Conservation (phyloP, 2,113 vertebrate genomes). For the Entelurus aequoreus region DNA sequence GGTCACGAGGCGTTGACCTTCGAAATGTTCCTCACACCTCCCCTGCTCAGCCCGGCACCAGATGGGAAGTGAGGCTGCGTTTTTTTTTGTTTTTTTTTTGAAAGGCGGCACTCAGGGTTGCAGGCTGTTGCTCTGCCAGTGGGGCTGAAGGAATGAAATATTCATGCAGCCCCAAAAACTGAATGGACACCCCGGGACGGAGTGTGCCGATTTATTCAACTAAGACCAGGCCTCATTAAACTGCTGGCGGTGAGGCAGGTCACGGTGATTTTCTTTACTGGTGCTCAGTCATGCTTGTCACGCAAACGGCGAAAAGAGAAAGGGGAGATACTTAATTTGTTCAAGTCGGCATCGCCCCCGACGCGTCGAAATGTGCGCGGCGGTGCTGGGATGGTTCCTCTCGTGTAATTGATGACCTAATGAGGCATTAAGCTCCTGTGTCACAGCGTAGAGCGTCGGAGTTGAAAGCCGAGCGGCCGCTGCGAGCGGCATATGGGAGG, state of each 20-base stretch:
- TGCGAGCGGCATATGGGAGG: constrained; percentile 74
- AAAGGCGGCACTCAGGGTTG: constrained; percentile 64
- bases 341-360: constrained; percentile 15
- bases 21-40: constrained; percentile 70
- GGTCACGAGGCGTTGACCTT: constrained; percentile 66
- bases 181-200: constrained; percentile 73
- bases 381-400: constrained; percentile 18
- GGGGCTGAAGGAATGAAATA: constrained; percentile 75
- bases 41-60: constrained; percentile 67
- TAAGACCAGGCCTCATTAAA: constrained; percentile 71
- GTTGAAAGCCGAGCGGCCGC: constrained; percentile 48
- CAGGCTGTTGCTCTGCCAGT: constrained; percentile 77
- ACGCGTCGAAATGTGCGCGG: constrained; percentile 6
- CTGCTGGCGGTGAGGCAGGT: constrained; percentile 71
- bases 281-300: constrained; percentile 47
- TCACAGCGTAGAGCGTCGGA: constrained; percentile 23
- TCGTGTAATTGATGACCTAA: constrained; percentile 54
- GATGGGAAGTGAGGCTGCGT: constrained; percentile 74
- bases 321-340: constrained; percentile 16
- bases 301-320: constrained; percentile 15
- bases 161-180: constrained; percentile 63
- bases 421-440: constrained; percentile 63
- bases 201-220: constrained; percentile 76
- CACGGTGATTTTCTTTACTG: constrained; percentile 71
- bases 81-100: constrained; percentile 26